Evolutionary conservation across 2,113 vertebrate species (phyloP).

Genomic region (Lepidothrix coronata): DNA sequence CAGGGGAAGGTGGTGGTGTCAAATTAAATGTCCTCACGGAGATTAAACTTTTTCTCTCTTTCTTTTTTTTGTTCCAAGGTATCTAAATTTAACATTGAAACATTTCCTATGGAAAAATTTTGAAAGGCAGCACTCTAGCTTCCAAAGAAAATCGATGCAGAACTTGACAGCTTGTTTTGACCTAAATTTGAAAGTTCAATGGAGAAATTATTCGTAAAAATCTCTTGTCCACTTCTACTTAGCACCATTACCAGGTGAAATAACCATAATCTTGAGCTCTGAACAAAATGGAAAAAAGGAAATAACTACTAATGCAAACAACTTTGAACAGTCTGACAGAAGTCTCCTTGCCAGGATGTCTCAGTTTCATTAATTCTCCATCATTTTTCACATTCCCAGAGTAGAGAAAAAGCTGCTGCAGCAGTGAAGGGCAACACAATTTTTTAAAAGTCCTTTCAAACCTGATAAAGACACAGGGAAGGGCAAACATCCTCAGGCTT

Average conservation of each 20-base stretch:
- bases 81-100: not conserved
- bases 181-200: not conserved
- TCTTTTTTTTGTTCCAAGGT: not conserved
- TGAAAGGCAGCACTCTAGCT: not conserved
- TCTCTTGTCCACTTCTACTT: not conserved
- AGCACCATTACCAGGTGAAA: not conserved
- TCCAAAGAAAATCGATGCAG: not conserved
- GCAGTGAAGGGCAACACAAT: not conserved
- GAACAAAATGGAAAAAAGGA: not conserved
- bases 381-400: not conserved
- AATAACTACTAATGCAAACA: not conserved
- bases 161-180: not conserved
- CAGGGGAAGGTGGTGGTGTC: not conserved
- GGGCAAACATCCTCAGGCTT: not conserved
- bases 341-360: not conserved
- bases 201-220: not conserved
- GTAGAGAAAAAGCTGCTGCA: not conserved
- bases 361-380: not conserved
- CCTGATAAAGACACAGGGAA: not conserved
- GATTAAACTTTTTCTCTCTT: not conserved
- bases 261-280: not conserved
- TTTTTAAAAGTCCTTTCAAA: not conserved
- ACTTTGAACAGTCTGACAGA: not conserved
- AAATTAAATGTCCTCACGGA: not conserved
- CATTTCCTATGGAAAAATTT: not conserved